phyloP scores from a whole-genome alignment of 2,113 vertebrate genomes.

The Eira barbara region DNA sequence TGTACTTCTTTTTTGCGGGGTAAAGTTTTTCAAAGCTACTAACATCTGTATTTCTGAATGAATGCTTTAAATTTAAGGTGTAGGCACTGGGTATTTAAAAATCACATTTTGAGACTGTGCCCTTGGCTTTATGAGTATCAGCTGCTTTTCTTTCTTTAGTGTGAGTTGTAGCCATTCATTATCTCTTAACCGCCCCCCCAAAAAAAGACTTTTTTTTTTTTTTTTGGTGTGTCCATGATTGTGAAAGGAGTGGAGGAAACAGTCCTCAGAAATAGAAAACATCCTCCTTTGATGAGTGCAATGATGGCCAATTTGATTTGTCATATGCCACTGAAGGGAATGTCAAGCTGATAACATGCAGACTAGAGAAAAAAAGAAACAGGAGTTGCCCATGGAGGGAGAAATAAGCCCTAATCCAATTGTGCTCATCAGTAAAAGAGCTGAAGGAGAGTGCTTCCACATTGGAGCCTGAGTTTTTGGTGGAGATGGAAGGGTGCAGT shows the following conservation, averaged over 20 bases:
- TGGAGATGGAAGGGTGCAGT: background rate
- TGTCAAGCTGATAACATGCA: slow-evolving; percentile 58
- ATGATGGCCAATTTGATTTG: slow-evolving; percentile 63
- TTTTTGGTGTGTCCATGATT: background rate
- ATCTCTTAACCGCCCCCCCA: background rate
- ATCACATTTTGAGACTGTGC: background rate
- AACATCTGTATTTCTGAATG: background rate
- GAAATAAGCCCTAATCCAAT: slow-evolving; percentile 14
- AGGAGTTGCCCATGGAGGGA: slow-evolving; percentile 48
- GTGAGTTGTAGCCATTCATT: slow-evolving; percentile 3
- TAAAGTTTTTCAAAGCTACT: slow-evolving; percentile 58
- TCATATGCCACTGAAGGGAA: slow-evolving; percentile 60
- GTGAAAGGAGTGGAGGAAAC: slow-evolving; percentile 3
- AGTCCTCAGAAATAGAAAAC: background rate
- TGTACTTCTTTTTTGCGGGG: background rate
- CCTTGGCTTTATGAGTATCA: background rate
- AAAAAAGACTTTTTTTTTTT: background rate
- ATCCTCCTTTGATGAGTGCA: slow-evolving; percentile 19
- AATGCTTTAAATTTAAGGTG: background rate
- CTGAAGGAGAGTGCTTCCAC: background rate
- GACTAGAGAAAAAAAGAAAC: slow-evolving; percentile 40
- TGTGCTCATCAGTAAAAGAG: background rate
- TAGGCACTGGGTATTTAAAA: background rate
- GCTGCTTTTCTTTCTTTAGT: background rate
- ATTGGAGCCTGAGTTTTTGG: background rate